Conservation (phyloP, 2,113 vertebrate species). For the Lepus timidus region DNA sequence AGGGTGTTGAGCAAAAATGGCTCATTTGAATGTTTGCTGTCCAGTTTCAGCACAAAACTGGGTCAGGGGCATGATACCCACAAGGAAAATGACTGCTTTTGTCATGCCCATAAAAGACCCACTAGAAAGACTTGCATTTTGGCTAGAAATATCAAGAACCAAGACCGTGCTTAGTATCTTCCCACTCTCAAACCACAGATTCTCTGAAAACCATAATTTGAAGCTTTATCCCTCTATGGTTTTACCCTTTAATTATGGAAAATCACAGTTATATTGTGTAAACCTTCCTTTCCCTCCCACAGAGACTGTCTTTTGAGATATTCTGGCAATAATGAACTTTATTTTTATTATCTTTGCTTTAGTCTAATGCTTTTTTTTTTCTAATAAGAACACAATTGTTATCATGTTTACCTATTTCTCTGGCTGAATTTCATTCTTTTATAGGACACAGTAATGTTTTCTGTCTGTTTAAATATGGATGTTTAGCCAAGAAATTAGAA, state of each 20-base stretch:
- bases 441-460: not conserved
- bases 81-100: not conserved
- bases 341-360: not conserved
- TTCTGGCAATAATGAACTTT: not conserved
- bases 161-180: not conserved
- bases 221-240: not conserved
- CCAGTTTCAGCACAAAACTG: not conserved
- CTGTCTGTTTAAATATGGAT: not conserved
- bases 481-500: not conserved
- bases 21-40: not conserved
- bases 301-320: not conserved
- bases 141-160: not conserved
- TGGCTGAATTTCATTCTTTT: not conserved
- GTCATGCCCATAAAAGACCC: not conserved
- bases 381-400: not conserved
- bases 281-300: not conserved
- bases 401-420: not conserved
- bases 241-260: constrained; percentile 14
- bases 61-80: not conserved
- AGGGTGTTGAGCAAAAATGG: not conserved
- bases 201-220: constrained; percentile 28
- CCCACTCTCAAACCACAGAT: not conserved
- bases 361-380: not conserved
- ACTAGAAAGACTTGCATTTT: not conserved
- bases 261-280: not conserved